Conservation (phyloP, 2,113 vertebrate species). For the Erythrocercus mccallii region DNA sequence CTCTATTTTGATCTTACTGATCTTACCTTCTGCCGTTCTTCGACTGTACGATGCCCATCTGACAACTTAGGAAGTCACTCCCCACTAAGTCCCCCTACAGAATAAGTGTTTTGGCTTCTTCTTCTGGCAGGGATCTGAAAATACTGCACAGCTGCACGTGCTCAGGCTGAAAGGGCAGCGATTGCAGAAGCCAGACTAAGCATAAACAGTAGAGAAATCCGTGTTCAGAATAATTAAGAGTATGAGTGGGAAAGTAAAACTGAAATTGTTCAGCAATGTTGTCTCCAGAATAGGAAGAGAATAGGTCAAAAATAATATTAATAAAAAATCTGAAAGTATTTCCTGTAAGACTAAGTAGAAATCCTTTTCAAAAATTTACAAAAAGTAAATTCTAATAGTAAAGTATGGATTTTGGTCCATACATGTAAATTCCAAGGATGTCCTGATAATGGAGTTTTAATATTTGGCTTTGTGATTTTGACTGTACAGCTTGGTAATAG, state of each 20-base stretch:
- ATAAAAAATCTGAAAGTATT: background rate
- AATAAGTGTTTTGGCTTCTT: background rate
- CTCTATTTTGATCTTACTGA: background rate
- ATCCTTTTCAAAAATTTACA: background rate
- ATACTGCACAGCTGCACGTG: background rate
- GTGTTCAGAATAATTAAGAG: background rate
- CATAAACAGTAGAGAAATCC: background rate
- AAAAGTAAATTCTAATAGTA: background rate
- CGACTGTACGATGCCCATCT: rapidly evolving
- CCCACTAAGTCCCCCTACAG: background rate
- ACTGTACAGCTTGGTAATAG: background rate
- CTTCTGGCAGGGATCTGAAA: background rate
- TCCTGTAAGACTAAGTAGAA: background rate
- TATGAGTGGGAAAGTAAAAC: background rate
- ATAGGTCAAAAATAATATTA: background rate
- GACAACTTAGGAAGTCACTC: background rate
- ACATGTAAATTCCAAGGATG: background rate
- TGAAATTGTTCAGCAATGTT: background rate
- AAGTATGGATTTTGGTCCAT: background rate
- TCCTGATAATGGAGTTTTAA: background rate
- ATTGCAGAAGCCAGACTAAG: background rate
- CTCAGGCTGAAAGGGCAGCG: background rate
- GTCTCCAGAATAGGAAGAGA: background rate
- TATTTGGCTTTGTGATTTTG: background rate
- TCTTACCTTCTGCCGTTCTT: background rate